phyloP scores from a whole-genome alignment of 1,140 invertebrate species.

The Lycorma delicatula region DNA sequence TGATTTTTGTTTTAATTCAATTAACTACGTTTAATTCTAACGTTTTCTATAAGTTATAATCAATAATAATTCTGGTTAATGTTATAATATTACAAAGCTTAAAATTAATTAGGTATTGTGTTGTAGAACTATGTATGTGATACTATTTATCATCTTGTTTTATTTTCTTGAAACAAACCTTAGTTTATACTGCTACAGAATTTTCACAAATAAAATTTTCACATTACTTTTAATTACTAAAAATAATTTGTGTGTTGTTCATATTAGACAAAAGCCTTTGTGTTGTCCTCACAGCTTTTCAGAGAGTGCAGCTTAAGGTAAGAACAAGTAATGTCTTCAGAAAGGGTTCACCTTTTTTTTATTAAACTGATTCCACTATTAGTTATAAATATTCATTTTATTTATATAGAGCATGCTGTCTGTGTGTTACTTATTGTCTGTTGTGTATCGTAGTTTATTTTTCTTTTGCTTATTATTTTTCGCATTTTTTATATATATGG shows the following conservation, averaged over 20 bases:
- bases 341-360: constrained; percentile 1
- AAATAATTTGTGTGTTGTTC: background rate
- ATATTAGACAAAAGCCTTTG: background rate
- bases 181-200: background rate
- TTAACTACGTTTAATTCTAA: background rate
- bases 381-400: background rate
- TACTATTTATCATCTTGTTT: background rate
- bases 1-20: background rate
- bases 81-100: background rate
- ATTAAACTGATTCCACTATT: background rate
- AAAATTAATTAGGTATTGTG: background rate
- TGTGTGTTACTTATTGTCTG: background rate
- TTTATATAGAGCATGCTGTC: background rate
- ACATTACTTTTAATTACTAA: background rate
- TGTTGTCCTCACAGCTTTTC: background rate
- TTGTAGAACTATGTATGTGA: too few relatives aligned
- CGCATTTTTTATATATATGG: background rate
- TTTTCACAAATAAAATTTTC: background rate
- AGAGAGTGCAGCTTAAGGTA: background rate
- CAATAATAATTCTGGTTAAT: background rate
- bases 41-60: background rate
- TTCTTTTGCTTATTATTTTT: background rate
- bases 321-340: background rate
- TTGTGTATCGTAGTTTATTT: background rate
- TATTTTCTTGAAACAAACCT: background rate